These are phyloP conservation scores for Andrena camellia DNA, from an alignment of 2,888 invertebrate genomes.

Conservation along the genomic window DNA sequence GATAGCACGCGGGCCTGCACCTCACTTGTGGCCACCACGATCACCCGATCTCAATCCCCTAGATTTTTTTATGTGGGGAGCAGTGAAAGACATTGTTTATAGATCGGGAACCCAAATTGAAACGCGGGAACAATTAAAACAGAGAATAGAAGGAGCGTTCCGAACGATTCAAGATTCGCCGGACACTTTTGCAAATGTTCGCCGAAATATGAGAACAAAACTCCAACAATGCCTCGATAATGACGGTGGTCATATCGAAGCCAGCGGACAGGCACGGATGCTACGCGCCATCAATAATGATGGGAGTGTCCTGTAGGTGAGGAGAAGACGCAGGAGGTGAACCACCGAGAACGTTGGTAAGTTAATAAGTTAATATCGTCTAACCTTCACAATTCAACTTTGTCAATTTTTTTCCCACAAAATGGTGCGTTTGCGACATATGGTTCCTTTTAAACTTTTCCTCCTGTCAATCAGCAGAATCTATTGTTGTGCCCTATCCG, in stretches of 20 bases:
- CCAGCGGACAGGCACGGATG: slow-evolving; percentile 10
- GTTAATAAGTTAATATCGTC: no score
- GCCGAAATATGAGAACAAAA: not conserved
- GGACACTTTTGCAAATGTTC: not conserved
- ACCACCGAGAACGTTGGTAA: no score
- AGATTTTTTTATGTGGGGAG: not conserved
- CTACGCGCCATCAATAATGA: not conserved
- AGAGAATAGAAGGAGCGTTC: not conserved
- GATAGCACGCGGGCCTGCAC: not conserved
- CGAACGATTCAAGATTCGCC: not conserved
- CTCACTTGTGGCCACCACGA: not conserved
- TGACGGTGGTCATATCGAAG: not conserved
- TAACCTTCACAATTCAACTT: no score
- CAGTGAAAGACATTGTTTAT: not conserved
- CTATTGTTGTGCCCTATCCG: no score
- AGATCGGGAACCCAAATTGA: not conserved
- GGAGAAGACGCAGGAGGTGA: not conserved
- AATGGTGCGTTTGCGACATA: no score
- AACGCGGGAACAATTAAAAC: not conserved
- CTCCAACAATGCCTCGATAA: not conserved
- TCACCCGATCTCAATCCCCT: not conserved
- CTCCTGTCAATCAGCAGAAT: no score
- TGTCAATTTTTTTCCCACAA: no score
- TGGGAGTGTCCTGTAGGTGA: not conserved
- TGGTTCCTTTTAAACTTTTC: no score